Conservation (phyloP, 1,140 invertebrate species). For the Diplogasteroides magnus region DNA sequence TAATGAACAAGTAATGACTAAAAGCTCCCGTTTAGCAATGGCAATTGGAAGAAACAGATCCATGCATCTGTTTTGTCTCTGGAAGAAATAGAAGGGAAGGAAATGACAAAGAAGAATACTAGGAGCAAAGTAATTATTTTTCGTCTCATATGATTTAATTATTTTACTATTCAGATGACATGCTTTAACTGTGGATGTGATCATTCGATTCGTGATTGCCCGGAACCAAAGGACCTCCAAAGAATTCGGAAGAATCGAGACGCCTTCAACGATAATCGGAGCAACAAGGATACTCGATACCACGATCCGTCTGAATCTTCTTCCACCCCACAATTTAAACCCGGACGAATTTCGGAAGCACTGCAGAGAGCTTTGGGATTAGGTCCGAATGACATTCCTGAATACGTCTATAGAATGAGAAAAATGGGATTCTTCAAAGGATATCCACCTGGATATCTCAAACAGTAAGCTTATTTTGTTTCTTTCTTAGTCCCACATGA, state of each 20-base stretch:
- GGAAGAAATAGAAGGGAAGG: neutral
- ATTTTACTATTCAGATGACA: neutral
- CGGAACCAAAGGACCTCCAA: conserved; percentile 17
- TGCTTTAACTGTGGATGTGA: conserved; percentile 37
- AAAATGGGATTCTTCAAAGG: conserved; percentile 31
- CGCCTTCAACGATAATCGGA: conserved; percentile 12
- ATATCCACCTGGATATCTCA: conserved; percentile 35
- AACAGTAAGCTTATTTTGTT: conserved; percentile 19
- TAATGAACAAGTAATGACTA: neutral
- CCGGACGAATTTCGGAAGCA: conserved; percentile 11
- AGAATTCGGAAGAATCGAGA: conserved; percentile 16
- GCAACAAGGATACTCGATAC: conserved; percentile 8
- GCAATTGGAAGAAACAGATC: neutral
- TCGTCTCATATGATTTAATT: neutral
- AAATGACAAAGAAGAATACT: neutral
- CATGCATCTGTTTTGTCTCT: neutral
- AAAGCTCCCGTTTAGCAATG: neutral
- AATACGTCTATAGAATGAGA: conserved; percentile 32
- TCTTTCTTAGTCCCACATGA: no score
- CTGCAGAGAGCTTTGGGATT: conserved; percentile 23
- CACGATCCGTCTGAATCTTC: neutral
- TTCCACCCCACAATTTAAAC: conserved; percentile 7
- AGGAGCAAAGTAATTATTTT: neutral
- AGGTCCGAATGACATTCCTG: conserved; percentile 27
- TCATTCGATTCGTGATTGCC: conserved; percentile 19